phyloP scores from a whole-genome alignment of 2,797 vertebrate species.

The Rhabdomys pumilio region DNA sequence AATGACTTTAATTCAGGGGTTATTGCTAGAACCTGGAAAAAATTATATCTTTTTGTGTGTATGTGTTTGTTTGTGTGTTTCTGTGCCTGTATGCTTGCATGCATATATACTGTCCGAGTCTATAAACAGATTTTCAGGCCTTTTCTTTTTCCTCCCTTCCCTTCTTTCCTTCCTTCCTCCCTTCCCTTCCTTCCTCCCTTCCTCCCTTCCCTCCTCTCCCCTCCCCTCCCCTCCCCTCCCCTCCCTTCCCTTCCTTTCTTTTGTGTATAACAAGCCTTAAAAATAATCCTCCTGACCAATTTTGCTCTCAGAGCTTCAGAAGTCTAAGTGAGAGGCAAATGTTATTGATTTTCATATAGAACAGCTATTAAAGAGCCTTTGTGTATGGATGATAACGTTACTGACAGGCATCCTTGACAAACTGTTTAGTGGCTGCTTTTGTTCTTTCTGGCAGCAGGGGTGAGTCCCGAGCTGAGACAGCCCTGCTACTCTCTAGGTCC shows the following conservation, averaged over 20 bases:
- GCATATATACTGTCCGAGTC: neutral
- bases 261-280: conserved; percentile 1
- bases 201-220: neutral
- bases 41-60: neutral
- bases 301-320: conserved; percentile 44
- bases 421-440: conserved; percentile 3
- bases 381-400: conserved; percentile 29
- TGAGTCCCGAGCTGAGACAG: conserved; percentile 47
- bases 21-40: conserved; percentile 31
- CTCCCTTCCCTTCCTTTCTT: conserved; percentile 14
- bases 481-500: conserved; percentile 35
- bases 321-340: conserved; percentile 21
- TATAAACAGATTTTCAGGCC: conserved; percentile 33
- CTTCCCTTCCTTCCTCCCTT: too few species aligned
- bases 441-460: conserved; percentile 52
- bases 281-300: conserved; percentile 51
- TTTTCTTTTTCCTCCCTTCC: too few species aligned
- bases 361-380: conserved; percentile 51
- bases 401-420: conserved; percentile 22
- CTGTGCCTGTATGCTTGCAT: neutral
- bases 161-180: too few species aligned
- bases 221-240: too few species aligned
- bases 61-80: neutral
- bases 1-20: neutral
- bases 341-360: conserved; percentile 44